Evolutionary conservation across 1,140 invertebrate genomes (phyloP), one percentile per base, ranked within the genome.

Genomic region (Papilio machaon): DNA sequence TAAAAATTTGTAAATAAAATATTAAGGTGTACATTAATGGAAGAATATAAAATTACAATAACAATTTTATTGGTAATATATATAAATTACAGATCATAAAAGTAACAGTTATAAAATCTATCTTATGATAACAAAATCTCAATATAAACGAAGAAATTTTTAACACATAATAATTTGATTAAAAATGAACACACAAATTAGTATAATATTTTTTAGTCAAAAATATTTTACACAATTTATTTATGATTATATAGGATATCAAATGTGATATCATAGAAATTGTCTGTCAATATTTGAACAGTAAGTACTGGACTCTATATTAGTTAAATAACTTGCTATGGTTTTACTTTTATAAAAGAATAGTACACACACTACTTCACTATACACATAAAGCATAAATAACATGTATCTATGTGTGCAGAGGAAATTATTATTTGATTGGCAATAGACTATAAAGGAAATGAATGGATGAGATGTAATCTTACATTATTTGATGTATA

Each of bases 401-500:
- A 67, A 67, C 23, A 5, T 13, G 13, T 23, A 11, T 64, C 13
- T 64, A 64, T 19, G 19, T 64, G 5, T 13, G 11, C 30, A 70
- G 23, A 70, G 64, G 30, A 70, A 70, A 70, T 70, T 3, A 70
- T 70, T 70, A 70, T 70, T 35, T 17, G 64, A 70, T 70, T 70
- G 13, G 30, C 30, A 70, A 35, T 38, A 35, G 64, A 70, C 11
- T 70, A n/a, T n/a, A 70, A 70, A 30, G 64, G 64, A 38, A 70
- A 70, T 38, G 30, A 70, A 35, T 38, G 64, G 30, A 70, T 70
- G 30, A 70, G 30, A 70, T 70, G 60, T 11, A 30, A 64, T 64
- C 60, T 64, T 10, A 30, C 19, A 23, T 64, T 64, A 19, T 64
- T 64, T 64, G 19, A 64, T 64, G 60, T 30, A 30, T 64, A 10